Evolutionary conservation across 2,113 vertebrate genomes (phyloP), one percentile per base, ranked within the genome.

Genomic region (Blennius ocellaris): DNA sequence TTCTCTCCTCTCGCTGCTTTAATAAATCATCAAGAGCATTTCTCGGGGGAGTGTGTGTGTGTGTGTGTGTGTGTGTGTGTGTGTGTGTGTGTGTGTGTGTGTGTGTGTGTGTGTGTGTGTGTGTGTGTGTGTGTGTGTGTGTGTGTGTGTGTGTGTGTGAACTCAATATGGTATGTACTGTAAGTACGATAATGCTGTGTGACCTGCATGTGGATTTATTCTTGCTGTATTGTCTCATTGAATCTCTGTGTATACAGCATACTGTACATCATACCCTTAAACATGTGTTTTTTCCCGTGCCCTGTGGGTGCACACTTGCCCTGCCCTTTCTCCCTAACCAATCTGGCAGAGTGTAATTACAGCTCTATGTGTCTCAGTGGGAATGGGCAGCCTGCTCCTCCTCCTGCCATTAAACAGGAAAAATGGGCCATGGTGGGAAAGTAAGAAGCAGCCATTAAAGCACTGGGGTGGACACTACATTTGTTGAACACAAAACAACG

Each of bases 21-120:
- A 69, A 90, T 87, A 89, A 89, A 85, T 87, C 79, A 82, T 84
- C 64, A 64, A n/a, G 16, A 74, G 61, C 58, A 69, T 69, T 62
- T 87, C 70, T 73, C 59, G 63, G 69, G 44, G 70, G 70, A 70
- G 40, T 47, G 50, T 69, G 37, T 64, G 36, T 57, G 73, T 78
- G 72, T 73, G 54, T 81, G 59, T 73, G 74, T 51, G 52, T 60
- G 57, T 59, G 36, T 57, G 41, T 43, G 45, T 55, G 59, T 64
- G 37, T 55, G 58, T 52, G 56, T 48, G 21, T 21, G 10, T 21
- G 10, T 52, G 11, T 50, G 15, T 49, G 21, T 56, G 54, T 21
- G 10, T 52, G 11, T 50, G 15, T 49, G 21, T 56, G 54, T 21
- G 10, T 52, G 11, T 50, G 15, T 49, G 21, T 56, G 54, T 21